These are phyloP conservation scores for Conopomorpha cramerella DNA, from an alignment of 1,140 invertebrate genomes.

Conservation along the genomic window DNA sequence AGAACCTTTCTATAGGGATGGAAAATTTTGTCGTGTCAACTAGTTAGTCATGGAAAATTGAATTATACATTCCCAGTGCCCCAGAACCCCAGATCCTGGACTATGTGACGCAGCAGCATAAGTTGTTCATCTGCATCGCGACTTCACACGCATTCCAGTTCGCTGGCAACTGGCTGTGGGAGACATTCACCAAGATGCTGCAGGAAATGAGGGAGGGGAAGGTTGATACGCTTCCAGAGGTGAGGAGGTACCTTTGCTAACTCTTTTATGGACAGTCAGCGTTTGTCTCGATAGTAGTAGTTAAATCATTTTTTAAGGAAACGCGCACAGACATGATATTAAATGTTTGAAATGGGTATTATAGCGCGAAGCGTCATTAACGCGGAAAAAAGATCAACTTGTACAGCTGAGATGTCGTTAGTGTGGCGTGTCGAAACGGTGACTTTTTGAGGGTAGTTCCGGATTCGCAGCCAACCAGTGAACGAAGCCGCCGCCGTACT, in stretches of 20 bases:
- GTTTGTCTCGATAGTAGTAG: too few relatives aligned
- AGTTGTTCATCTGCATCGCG: slow-evolving; percentile 84
- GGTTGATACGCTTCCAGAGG: slow-evolving; percentile 78
- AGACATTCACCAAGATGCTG: slow-evolving; percentile 78
- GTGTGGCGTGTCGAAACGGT: too few relatives aligned
- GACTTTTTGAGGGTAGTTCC: too few relatives aligned
- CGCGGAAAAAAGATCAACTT: too few relatives aligned
- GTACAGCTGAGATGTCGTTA: too few relatives aligned
- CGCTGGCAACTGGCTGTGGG: slow-evolving; percentile 74
- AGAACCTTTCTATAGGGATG: too few relatives aligned
- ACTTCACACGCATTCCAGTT: slow-evolving; percentile 77
- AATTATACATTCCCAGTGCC: slow-evolving; percentile 55
- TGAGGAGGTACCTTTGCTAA: slow-evolving; percentile 26
- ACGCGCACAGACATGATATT: neutral
- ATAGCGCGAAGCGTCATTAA: too few relatives aligned
- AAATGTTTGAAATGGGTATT: neutral
- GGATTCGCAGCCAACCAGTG: too few relatives aligned
- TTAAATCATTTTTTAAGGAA: too few relatives aligned
- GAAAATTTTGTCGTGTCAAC: too few relatives aligned
- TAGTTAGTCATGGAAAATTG: slow-evolving; percentile 63
- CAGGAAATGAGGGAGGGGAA: slow-evolving; percentile 77
- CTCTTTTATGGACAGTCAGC: too few relatives aligned
- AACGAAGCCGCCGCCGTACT: too few relatives aligned
- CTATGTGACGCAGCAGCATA: slow-evolving; percentile 91
- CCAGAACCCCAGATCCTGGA: slow-evolving; percentile 89